A percentile compares a stretch with the other conserved stretches of the same genome.
These are phyloP conservation scores for Alcis repandata DNA, from an alignment of 2,888 invertebrate genomes.

Conservation along the genomic window DNA sequence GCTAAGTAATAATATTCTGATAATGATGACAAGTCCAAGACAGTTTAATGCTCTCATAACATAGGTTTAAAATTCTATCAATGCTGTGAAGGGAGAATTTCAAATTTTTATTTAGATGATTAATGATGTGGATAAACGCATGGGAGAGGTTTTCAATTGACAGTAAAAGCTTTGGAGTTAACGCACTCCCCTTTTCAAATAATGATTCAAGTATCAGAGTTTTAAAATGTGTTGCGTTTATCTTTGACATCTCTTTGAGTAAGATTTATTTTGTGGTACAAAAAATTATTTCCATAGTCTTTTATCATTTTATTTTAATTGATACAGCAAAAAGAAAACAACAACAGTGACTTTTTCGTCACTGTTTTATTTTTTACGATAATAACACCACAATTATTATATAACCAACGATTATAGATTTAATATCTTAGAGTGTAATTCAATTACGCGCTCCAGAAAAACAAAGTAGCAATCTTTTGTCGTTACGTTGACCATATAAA, in stretches of 20 bases:
- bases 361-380: no score
- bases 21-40: not conserved
- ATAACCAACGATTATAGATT: no score
- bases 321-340: not conserved
- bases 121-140: conserved; percentile 76
- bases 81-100: conserved; percentile 52
- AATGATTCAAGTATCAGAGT: conserved; percentile 64
- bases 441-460: no score
- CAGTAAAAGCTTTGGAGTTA: conserved; percentile 67
- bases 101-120: conserved; percentile 74
- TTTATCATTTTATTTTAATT: not conserved
- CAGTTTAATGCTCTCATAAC: not conserved
- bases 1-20: no score
- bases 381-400: no score
- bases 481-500: no score
- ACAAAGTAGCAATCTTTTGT: no score
- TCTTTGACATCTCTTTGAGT: conserved; percentile 60
- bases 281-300: conserved; percentile 58
- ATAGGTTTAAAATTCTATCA: conserved; percentile 41
- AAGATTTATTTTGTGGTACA: conserved; percentile 57
- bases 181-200: conserved; percentile 71
- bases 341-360: no score
- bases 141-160: conserved; percentile 78
- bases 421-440: not conserved
- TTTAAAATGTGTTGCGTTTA: conserved; percentile 59